These are phyloP conservation scores for Zygothrica quintamaculata DNA, from an alignment of 2,888 invertebrate genomes.

Conservation along the genomic window DNA sequence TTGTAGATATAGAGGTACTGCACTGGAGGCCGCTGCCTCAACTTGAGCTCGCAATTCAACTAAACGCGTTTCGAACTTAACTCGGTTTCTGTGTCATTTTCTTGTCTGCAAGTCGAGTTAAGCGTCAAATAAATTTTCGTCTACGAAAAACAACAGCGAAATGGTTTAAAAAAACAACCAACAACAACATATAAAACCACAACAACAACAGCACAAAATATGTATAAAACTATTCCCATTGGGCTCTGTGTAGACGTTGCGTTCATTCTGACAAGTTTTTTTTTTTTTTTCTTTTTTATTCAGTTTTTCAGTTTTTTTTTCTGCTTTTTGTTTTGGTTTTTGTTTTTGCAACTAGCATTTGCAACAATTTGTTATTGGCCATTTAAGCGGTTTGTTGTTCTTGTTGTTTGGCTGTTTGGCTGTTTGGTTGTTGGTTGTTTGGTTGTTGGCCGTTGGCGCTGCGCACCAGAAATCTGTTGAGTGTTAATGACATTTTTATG, in stretches of 20 bases:
- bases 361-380: slow-evolving; percentile 80
- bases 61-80: slow-evolving; percentile 67
- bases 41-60: slow-evolving; percentile 56
- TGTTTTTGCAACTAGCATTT: slow-evolving; percentile 56
- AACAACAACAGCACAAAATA: slow-evolving; percentile 21
- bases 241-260: slow-evolving; percentile 38
- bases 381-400: slow-evolving; percentile 67
- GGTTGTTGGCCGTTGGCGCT: slow-evolving; percentile 56
- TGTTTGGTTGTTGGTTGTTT: slow-evolving; percentile 14
- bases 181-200: slow-evolving; percentile 26
- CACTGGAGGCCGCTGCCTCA: slow-evolving; percentile 12
- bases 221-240: slow-evolving; percentile 50
- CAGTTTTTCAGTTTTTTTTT: slow-evolving; percentile 17
- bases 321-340: slow-evolving; percentile 12
- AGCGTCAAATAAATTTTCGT: slow-evolving; percentile 80
- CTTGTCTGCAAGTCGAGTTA: slow-evolving; percentile 71
- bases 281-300: slow-evolving; percentile 12
- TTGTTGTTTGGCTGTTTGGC: slow-evolving; percentile 10
- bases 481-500: slow-evolving; percentile 78
- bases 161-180: slow-evolving; percentile 10
- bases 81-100: slow-evolving; percentile 80
- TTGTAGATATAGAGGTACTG: no score
- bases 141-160: slow-evolving; percentile 43
- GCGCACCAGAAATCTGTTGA: slow-evolving; percentile 75
- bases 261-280: slow-evolving; percentile 43